Evolutionary conservation across 2,797 vertebrate species (phyloP).

Genomic region (Coendou prehensilis): DNA sequence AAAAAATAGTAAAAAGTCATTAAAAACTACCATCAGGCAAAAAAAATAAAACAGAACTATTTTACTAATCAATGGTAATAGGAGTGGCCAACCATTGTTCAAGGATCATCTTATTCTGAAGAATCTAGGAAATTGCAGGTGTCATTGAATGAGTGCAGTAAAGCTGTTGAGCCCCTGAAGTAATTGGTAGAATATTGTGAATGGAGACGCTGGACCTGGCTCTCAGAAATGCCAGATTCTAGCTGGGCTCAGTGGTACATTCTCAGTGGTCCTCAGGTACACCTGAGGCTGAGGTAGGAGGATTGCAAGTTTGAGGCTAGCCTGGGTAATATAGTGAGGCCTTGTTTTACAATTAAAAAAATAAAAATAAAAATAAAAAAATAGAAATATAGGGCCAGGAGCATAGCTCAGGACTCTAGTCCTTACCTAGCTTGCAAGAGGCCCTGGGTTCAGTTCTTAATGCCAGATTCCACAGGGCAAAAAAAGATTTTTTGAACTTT

Average conservation of each 20-base stretch:
- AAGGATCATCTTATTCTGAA: not conserved
- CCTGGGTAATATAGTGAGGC: too few species aligned
- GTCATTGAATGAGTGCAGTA: not conserved
- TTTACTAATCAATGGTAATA: constrained; percentile 21
- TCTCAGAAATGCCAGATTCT: not conserved
- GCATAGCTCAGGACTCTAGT: not conserved
- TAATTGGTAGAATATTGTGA: not conserved
- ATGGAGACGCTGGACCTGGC: not conserved
- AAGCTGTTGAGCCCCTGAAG: not conserved
- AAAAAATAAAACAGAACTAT: constrained; percentile 27
- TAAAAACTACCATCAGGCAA: not conserved
- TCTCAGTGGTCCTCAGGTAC: too few species aligned
- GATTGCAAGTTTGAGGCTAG: too few species aligned
- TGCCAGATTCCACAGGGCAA: not conserved
- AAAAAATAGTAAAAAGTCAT: not conserved
- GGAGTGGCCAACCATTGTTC: not conserved
- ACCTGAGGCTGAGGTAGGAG: too few species aligned
- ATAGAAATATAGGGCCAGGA: not conserved
- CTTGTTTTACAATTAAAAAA: too few species aligned
- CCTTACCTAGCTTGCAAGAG: too few species aligned
- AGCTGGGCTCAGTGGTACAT: too few species aligned
- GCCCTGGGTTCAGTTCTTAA: too few species aligned
- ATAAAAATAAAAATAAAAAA: too few species aligned
- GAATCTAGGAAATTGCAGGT: constrained; percentile 37
- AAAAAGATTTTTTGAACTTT: not conserved